Conservation (phyloP, 1,140 invertebrate genomes). For the Bombus fervidus region DNA sequence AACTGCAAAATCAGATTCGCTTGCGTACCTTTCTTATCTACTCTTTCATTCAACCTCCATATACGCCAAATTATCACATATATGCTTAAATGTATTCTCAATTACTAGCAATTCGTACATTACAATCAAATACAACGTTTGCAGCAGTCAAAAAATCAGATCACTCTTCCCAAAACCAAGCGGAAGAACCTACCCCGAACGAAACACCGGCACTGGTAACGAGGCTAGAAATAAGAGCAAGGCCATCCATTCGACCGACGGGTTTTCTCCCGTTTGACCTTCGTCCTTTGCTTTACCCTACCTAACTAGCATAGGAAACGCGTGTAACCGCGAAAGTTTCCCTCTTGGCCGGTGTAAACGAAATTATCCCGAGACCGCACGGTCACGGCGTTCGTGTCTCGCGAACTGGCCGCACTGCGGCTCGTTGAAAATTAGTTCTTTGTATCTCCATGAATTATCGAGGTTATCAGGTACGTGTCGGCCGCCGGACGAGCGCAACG, state of each 20-base stretch:
- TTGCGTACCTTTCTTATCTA: too few relatives aligned
- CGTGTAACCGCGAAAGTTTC: conserved; percentile 13
- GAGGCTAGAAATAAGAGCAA: neutral
- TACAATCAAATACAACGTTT: neutral
- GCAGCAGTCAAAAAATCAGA: neutral
- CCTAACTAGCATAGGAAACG: neutral
- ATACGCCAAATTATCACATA: too few relatives aligned
- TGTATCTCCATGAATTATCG: conserved; percentile 63
- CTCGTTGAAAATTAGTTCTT: conserved; percentile 65
- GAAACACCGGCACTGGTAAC: neutral
- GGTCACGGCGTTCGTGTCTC: conserved; percentile 24
- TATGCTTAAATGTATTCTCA: too few relatives aligned
- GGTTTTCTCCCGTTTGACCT: neutral
- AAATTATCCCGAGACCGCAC: conserved; percentile 47
- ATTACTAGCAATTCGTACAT: too few relatives aligned
- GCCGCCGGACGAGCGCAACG: neutral
- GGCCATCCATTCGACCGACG: neutral
- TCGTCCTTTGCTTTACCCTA: neutral
- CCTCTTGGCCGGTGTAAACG: conserved; percentile 28
- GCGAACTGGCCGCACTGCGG: neutral
- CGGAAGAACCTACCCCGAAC: neutral
- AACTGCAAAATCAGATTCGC: too few relatives aligned
- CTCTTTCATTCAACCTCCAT: too few relatives aligned
- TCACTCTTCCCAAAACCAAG: neutral
- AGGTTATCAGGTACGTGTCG: conserved; percentile 55